Conservation (phyloP, 2,888 invertebrate species). For the Sipha maydis region DNA sequence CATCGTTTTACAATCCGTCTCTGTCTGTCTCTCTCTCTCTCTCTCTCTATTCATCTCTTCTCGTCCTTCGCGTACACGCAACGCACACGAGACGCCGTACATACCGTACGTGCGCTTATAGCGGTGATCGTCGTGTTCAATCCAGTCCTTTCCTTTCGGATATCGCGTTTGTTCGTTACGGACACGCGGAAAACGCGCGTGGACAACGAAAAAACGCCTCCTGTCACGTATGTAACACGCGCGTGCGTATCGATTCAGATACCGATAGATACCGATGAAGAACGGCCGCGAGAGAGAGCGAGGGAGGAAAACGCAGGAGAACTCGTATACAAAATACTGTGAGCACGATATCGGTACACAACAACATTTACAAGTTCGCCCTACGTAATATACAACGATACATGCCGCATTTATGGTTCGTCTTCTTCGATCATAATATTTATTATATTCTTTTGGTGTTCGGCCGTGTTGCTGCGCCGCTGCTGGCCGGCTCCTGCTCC, state of each 20-base stretch:
- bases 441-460: background rate
- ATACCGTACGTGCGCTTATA: background rate
- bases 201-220: background rate
- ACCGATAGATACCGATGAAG: background rate
- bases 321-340: background rate
- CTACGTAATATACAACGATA: background rate
- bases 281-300: too few species aligned
- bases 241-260: too few species aligned
- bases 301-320: background rate
- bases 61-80: background rate
- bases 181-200: background rate
- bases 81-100: background rate
- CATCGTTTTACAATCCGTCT: background rate
- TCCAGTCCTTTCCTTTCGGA: background rate
- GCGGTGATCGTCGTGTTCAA: background rate
- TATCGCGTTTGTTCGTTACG: background rate
- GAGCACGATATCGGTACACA: background rate
- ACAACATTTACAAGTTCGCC: background rate
- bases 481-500: too few species aligned
- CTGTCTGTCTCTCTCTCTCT: background rate
- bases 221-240: background rate
- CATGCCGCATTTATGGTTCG: background rate
- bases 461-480: conserved; percentile 27
- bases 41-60: background rate
- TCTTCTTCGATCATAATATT: background rate